These are phyloP conservation scores for Bufo bufo DNA, from an alignment of 2,113 vertebrate genomes.

Conservation along the genomic window DNA sequence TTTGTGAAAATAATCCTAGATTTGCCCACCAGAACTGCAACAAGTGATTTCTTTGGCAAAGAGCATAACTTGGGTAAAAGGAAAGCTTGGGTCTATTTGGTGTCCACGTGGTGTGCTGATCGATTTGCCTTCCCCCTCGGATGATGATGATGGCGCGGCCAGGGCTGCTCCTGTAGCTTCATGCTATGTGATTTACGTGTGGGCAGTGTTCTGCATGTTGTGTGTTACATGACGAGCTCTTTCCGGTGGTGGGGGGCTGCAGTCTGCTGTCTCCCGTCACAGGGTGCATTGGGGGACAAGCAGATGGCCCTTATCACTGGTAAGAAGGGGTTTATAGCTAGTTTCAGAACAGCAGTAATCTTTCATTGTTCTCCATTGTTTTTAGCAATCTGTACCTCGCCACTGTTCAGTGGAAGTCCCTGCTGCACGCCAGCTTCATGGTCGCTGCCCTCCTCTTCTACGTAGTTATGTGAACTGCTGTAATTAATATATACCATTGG, in stretches of 20 bases:
- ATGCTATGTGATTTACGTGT: not conserved
- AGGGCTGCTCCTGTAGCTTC: no score
- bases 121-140: no score
- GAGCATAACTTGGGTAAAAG: no score
- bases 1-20: no score
- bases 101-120: no score
- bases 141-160: no score
- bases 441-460: not conserved
- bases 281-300: not conserved
- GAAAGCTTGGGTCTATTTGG: no score
- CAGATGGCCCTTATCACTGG: constrained; percentile 4
- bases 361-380: not conserved
- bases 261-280: constrained; percentile 28
- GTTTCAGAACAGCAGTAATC: not conserved
- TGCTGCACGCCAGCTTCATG: not conserved
- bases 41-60: no score
- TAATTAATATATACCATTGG: not conserved
- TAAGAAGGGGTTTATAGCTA: not conserved
- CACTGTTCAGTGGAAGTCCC: not conserved
- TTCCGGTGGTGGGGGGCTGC: not conserved
- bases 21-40: no score
- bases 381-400: not conserved
- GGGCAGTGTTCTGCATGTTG: not conserved
- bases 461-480: not conserved
- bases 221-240: constrained; percentile 16